A percentile compares a stretch with the other conserved stretches of the same genome.
Conservation (phyloP, 2,797 vertebrate genomes). For the Bovichtus diacanthus region DNA sequence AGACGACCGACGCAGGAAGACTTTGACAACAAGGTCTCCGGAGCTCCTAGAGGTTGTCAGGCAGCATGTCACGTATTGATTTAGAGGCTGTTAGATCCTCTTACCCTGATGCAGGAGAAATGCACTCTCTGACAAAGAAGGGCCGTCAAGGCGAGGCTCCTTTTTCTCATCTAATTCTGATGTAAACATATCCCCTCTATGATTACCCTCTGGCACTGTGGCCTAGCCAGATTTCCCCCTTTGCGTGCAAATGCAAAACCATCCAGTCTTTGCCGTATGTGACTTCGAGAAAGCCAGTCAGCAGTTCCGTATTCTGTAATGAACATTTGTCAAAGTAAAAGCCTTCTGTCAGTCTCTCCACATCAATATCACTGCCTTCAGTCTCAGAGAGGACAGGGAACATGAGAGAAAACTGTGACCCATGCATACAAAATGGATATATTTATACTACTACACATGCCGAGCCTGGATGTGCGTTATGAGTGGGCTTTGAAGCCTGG, state of each 20-base stretch:
- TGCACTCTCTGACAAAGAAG: constrained; percentile 22
- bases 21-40: constrained; percentile 33
- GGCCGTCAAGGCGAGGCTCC: constrained; percentile 1
- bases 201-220: constrained; percentile 8
- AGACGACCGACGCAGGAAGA: constrained; percentile 8
- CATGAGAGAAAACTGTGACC: constrained; percentile 33
- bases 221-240: constrained; percentile 20
- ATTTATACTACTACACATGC: constrained; percentile 19
- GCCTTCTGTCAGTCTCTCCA: constrained; percentile 23
- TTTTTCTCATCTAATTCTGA: constrained; percentile 29
- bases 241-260: constrained; percentile 30
- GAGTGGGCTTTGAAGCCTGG: constrained; percentile 9
- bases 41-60: constrained; percentile 17
- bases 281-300: background rate
- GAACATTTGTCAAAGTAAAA: constrained; percentile 23
- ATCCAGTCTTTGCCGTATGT: background rate
- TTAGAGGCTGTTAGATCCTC: constrained; percentile 53
- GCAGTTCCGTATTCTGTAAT: constrained; percentile 11
- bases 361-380: constrained; percentile 44
- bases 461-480: constrained; percentile 8
- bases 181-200: constrained; percentile 41
- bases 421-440: constrained; percentile 18
- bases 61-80: constrained; percentile 53
- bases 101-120: constrained; percentile 55
- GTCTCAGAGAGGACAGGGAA: constrained; percentile 24